phyloP scores from a whole-genome alignment of 2,113 vertebrate genomes.

The Eubucco bourcierii region DNA sequence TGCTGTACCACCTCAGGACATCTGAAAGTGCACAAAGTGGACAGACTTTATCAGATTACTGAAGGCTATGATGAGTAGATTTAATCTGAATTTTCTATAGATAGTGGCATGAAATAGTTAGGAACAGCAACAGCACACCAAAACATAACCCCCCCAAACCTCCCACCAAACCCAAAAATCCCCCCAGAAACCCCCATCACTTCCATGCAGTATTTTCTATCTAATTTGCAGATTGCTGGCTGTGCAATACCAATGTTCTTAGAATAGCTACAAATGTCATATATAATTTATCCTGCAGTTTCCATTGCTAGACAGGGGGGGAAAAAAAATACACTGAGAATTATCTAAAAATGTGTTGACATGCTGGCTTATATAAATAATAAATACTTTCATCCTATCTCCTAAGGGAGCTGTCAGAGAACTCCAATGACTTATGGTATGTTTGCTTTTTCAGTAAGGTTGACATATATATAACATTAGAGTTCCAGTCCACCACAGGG shows the following conservation, averaged over 20 bases:
- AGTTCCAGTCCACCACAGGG: background rate
- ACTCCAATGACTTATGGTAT: background rate
- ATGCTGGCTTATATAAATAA: conserved; percentile 71
- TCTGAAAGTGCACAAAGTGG: conserved; percentile 1
- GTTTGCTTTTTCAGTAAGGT: background rate
- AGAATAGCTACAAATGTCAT: conserved; percentile 68
- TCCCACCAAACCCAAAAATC: no score
- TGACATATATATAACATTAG: background rate
- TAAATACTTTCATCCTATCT: conserved; percentile 69
- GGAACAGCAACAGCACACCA: background rate
- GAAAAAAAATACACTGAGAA: conserved; percentile 34
- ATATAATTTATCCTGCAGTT: conserved; percentile 66
- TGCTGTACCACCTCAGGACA: conserved; percentile 18
- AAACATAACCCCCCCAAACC: background rate
- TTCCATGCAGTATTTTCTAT: background rate
- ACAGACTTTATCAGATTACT: background rate
- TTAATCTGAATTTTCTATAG: background rate
- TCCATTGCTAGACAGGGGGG: conserved; percentile 59
- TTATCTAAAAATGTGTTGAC: conserved; percentile 72
- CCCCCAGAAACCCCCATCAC: background rate
- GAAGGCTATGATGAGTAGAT: background rate
- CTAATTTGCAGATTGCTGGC: conserved; percentile 35
- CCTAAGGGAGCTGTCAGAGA: conserved; percentile 66
- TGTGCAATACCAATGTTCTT: conserved; percentile 45
- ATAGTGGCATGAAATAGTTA: background rate